phyloP scores from a whole-genome alignment of 1,140 invertebrate genomes.

The Nautilus pompilius region DNA sequence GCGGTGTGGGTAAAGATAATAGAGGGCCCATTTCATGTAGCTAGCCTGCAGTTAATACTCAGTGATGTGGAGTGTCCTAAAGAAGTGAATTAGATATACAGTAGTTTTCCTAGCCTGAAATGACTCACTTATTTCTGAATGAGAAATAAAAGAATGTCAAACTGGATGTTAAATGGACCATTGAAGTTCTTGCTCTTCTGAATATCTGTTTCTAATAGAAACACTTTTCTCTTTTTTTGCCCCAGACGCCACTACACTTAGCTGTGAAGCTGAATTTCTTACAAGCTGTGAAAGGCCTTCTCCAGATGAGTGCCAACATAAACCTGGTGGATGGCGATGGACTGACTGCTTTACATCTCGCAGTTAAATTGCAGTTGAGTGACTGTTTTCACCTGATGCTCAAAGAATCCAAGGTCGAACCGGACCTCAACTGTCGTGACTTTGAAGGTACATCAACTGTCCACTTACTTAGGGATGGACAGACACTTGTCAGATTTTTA shows the following conservation, averaged over 20 bases:
- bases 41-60: background rate
- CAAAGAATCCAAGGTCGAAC: constrained; percentile 4
- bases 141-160: background rate
- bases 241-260: constrained; percentile 14
- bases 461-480: too few relatives aligned
- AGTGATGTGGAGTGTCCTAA: background rate
- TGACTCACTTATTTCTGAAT: background rate
- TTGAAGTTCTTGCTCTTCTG: background rate
- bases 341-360: constrained; percentile 38
- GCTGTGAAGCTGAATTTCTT: constrained; percentile 5
- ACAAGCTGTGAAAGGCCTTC: constrained; percentile 1
- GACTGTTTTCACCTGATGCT: constrained; percentile 23
- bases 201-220: background rate
- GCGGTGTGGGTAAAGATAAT: background rate
- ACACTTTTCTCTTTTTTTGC: background rate
- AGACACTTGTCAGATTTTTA: too few relatives aligned
- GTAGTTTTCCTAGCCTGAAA: background rate
- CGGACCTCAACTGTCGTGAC: constrained; percentile 31
- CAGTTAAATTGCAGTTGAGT: constrained; percentile 21
- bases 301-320: constrained; percentile 1
- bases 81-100: background rate
- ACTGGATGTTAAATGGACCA: background rate
- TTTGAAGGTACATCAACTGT: constrained; percentile 32
- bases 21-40: background rate
- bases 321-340: constrained; percentile 11